A percentile compares a stretch with the other conserved stretches of the same genome.
phyloP scores from a whole-genome alignment of 2,113 vertebrate species.

The Scophthalmus maximus region DNA sequence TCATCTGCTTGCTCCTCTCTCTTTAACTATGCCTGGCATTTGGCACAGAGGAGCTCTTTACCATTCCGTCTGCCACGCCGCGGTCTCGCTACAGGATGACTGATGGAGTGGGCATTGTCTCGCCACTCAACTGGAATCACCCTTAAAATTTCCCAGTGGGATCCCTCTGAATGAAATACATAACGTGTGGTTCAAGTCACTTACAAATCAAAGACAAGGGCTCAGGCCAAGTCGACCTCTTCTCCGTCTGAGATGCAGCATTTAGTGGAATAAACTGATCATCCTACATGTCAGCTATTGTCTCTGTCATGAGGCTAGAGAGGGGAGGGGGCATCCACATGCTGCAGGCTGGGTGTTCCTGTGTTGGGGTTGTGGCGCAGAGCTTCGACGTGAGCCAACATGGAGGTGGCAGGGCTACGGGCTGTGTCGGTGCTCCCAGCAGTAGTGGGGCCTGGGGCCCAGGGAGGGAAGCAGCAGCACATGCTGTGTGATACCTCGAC shows the following conservation, averaged over 20 bases:
- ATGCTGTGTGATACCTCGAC: conserved; percentile 21
- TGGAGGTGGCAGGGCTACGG: no score
- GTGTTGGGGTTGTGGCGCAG: not conserved
- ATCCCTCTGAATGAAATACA: not conserved
- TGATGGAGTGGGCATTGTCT: conserved; percentile 39
- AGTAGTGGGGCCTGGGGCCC: not conserved
- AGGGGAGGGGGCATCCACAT: not conserved
- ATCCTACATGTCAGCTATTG: not conserved
- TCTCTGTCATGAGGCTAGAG: not conserved
- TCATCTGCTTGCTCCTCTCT: conserved; percentile 62
- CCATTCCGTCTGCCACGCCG: conserved; percentile 17
- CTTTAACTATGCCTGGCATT: conserved; percentile 29
- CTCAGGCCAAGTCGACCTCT: no score
- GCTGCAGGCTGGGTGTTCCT: not conserved
- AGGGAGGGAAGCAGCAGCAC: conserved; percentile 28
- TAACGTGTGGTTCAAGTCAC: not conserved
- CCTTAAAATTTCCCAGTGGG: no score
- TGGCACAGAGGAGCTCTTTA: conserved; percentile 42
- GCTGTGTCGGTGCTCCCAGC: not conserved
- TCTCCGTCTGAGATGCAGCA: no score
- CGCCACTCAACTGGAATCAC: conserved; percentile 26
- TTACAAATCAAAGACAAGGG: no score
- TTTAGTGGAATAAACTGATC: no score
- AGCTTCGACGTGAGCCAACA: no score
- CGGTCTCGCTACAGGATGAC: conserved; percentile 40